These are phyloP conservation scores for Cerastoderma edule DNA, from an alignment of 2,888 invertebrate species.

Conservation along the genomic window DNA sequence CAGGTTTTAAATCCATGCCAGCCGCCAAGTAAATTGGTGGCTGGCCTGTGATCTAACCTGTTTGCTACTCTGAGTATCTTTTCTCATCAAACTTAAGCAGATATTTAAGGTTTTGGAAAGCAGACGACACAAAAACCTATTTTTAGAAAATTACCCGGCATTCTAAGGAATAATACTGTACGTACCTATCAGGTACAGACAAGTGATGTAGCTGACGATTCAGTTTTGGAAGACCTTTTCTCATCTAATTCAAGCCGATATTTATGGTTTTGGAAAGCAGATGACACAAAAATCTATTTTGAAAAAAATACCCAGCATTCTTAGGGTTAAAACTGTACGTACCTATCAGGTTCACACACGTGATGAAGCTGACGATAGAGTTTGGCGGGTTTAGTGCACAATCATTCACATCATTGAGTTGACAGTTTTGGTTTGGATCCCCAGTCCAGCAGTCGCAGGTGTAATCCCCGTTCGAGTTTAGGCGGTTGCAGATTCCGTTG, in stretches of 20 bases:
- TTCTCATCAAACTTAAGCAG: too few relatives aligned
- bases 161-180: neutral
- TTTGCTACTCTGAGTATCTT: too few relatives aligned
- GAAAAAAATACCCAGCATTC: neutral
- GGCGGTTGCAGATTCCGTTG: conserved; percentile 19
- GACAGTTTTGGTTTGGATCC: conserved; percentile 31
- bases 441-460: conserved; percentile 36
- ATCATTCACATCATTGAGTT: conserved; percentile 32
- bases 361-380: conserved; percentile 20
- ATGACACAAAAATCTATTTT: neutral
- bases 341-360: conserved; percentile 45
- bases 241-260: neutral
- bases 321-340: neutral
- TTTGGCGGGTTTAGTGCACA: conserved; percentile 19
- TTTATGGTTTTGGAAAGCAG: too few relatives aligned
- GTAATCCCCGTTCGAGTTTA: neutral
- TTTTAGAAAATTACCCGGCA: too few relatives aligned
- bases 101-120: too few relatives aligned
- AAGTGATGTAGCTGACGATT: neutral
- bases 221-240: neutral
- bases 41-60: too few relatives aligned
- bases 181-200: neutral
- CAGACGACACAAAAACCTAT: too few relatives aligned
- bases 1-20: too few relatives aligned
- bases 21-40: too few relatives aligned